Percentiles rank a stretch among this genome's conserved stretches.
Evolutionary conservation across 2,797 vertebrate genomes (phyloP).

Genomic region (Poeciliopsis paucimaculata): DNA sequence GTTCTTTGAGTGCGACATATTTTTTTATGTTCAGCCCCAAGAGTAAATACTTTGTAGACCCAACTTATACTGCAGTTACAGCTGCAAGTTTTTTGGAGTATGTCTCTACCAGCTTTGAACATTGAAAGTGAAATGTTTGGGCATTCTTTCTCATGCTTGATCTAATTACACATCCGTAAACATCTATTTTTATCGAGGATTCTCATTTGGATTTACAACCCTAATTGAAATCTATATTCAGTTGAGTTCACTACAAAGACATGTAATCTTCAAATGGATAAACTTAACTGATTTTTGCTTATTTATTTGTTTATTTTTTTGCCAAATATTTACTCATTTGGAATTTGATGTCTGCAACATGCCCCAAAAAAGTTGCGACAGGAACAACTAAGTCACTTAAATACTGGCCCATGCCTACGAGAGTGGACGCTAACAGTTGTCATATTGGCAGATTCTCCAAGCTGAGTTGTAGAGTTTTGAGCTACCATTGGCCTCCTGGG

Average conservation of each 20-base stretch:
- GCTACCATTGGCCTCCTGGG: not conserved
- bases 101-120: not conserved
- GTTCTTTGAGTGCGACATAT: not conserved
- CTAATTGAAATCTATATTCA: too few species aligned
- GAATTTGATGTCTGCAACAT: too few species aligned
- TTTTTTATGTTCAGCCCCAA: not conserved
- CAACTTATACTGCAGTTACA: not conserved
- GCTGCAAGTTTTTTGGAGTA: not conserved
- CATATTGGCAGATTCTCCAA: not conserved
- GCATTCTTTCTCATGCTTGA: not conserved
- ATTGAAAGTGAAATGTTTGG: not conserved
- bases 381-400: too few species aligned
- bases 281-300: too few species aligned
- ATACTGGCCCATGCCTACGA: too few species aligned
- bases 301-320: too few species aligned
- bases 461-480: not conserved
- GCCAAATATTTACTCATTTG: too few species aligned
- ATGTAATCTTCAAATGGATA: too few species aligned
- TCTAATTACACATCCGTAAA: not conserved
- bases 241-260: too few species aligned
- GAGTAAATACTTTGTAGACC: not conserved
- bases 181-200: not conserved
- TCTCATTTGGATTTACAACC: not conserved
- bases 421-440: not conserved
- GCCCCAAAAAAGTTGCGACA: too few species aligned